Evolutionary conservation across 2,888 invertebrate genomes (phyloP).

Genomic region (Empis stercorea): DNA sequence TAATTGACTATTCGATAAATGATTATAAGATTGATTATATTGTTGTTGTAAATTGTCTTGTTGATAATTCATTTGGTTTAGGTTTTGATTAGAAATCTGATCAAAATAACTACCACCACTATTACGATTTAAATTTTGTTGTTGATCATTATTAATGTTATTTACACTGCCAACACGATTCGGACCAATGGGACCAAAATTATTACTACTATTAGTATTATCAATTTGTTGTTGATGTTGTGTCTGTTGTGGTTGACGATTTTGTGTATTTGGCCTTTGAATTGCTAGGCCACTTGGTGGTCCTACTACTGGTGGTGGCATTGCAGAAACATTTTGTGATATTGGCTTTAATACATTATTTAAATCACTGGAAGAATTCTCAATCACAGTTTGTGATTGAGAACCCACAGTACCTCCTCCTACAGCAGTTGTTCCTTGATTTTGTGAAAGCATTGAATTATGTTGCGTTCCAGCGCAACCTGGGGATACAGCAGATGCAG

Average conservation of each 20-base stretch:
- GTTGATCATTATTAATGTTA: slow-evolving; percentile 20
- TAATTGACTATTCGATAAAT: slow-evolving; percentile 28
- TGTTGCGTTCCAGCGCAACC: slow-evolving; percentile 14
- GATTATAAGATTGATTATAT: slow-evolving; percentile 16
- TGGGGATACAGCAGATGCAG: slow-evolving; percentile 9
- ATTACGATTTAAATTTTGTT: slow-evolving; percentile 9
- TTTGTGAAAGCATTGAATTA: slow-evolving; percentile 2
- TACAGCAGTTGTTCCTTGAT: slow-evolving; percentile 15
- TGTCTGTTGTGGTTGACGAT: slow-evolving; percentile 7
- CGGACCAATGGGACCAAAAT: slow-evolving; percentile 29
- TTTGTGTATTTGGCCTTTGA: slow-evolving; percentile 24
- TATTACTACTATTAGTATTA: slow-evolving; percentile 6
- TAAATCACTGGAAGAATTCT: slow-evolving; percentile 11
- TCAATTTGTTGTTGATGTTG: slow-evolving; percentile 13
- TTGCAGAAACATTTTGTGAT: slow-evolving; percentile 6
- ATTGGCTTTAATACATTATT: slow-evolving; percentile 13
- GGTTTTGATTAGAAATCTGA: slow-evolving; percentile 17
- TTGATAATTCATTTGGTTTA: slow-evolving; percentile 25
- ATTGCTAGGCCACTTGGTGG: slow-evolving; percentile 24
- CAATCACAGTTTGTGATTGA: slow-evolving; percentile 3
- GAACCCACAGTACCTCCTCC: slow-evolving; percentile 1
- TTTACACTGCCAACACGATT: slow-evolving; percentile 13
- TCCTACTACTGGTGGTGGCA: slow-evolving; percentile 17
- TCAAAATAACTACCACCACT: slow-evolving; percentile 11
- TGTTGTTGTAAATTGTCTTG: slow-evolving; percentile 4